Percentiles rank a stretch among this genome's conserved stretches.
Conservation (phyloP, 53 echinoderm and acorn worm genomes). For the Echinometra lucunter region DNA sequence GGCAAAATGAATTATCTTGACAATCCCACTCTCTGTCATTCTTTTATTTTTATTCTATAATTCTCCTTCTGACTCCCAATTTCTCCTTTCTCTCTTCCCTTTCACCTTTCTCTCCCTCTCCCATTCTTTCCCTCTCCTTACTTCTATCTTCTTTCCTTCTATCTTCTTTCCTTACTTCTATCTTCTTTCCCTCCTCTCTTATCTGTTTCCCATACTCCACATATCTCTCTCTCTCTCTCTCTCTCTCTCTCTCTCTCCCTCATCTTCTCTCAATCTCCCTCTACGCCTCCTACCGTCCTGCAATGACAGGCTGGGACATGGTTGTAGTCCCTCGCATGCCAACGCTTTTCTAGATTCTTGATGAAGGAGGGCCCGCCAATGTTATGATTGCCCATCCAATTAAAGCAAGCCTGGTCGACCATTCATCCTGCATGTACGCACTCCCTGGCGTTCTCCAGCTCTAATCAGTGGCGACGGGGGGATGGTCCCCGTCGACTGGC, state of each 20-base stretch:
- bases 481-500: background rate
- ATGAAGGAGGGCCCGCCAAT: conserved; percentile 59
- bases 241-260: background rate
- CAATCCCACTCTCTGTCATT: background rate
- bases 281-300: background rate
- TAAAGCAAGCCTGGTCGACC: conserved; percentile 52
- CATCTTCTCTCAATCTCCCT: background rate
- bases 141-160: no score
- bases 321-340: conserved; percentile 24
- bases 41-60: background rate
- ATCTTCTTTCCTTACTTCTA: background rate
- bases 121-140: no score
- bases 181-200: background rate
- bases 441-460: conserved; percentile 21
- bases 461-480: conserved; percentile 60
- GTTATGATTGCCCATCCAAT: conserved; percentile 69
- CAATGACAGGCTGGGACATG: conserved; percentile 36
- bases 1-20: background rate
- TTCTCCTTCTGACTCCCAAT: background rate
- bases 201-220: background rate
- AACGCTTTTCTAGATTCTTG: conserved; percentile 56
- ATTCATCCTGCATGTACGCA: conserved; percentile 51
- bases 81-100: background rate
- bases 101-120: background rate
- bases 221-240: background rate